A percentile compares a stretch with the other conserved stretches of the same genome.
Conservation (phyloP, 2,113 vertebrate genomes). For the Osmerus mordax region DNA sequence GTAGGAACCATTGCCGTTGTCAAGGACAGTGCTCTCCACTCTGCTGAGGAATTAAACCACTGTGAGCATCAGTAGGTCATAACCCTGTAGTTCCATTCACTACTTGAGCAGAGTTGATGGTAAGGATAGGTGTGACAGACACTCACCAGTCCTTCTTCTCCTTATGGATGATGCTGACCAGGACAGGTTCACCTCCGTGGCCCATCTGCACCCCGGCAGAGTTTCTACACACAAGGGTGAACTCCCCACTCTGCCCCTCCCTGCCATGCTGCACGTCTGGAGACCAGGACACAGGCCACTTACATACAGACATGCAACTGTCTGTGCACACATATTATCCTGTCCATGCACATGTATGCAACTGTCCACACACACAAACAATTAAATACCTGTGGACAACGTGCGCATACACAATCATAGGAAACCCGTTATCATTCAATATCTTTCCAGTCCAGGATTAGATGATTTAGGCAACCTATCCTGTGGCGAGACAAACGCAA, state of each 20-base stretch:
- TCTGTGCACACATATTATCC: neutral
- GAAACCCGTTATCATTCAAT: no score
- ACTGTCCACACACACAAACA: no score
- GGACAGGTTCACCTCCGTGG: slow-evolving; percentile 76
- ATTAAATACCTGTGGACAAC: no score
- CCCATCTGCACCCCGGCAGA: slow-evolving; percentile 69
- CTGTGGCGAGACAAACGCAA: no score
- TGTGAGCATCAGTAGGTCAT: neutral
- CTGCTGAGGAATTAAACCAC: slow-evolving; percentile 56
- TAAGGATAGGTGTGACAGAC: neutral
- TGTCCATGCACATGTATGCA: no score
- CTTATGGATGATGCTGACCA: slow-evolving; percentile 78
- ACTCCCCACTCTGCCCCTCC: slow-evolving; percentile 73
- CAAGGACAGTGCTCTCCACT: slow-evolving; percentile 71
- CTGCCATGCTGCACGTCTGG: slow-evolving; percentile 71
- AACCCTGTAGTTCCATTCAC: neutral
- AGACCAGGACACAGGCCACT: slow-evolving; percentile 23
- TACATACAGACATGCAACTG: neutral
- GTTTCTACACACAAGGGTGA: slow-evolving; percentile 82
- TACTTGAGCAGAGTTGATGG: neutral
- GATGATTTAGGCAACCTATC: no score
- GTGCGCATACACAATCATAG: no score
- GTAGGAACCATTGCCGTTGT: slow-evolving; percentile 85
- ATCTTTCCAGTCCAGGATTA: no score
- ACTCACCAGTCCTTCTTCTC: slow-evolving; percentile 81